Base-by-base conservation (phyloP, 2,113 vertebrate species). In the Chlorocebus sabaeus region DNA sequence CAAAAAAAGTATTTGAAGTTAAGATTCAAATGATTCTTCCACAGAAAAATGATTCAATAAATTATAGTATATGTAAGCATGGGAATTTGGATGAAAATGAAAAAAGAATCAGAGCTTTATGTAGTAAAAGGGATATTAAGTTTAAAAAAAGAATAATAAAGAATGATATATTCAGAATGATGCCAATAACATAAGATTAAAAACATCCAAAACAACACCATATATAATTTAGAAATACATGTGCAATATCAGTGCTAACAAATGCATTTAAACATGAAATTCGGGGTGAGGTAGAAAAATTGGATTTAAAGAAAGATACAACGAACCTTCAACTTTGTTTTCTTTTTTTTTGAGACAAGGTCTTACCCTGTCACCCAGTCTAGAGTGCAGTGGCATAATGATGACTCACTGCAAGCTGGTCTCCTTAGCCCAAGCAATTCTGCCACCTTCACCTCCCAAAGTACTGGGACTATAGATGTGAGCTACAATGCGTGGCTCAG, bases 241-340 rank as follows among this genome's bases (percentile, higher is more conserved):
- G 8, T 13, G 3, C 1, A n/a, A 18, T 70, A 55, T 68, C 9
- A 48, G 16, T 85, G 64, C 23, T 48, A 91, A 79, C 6, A 85
- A 96, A 67, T 40, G 10, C 59, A 93, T 93, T 81, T 96, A 59
- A 89, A 85, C 59, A 72, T 35, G 30, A 72, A 90, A 90, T 64
- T 75, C 50, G 18, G 3, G 7, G 48, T 87, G 8, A 83, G 5
- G 38, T 2, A 48, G 23, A 5, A 67, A 22, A 12, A 25, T 8
- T 12, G 23, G 9, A 94, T 40, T 35, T 35, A 9, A 5, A 83
- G 61, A 57, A 23, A 7, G 40, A 38, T 5, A 57, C 13, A 35
- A 4, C 18, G 7, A 13, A 2, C 6, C 17, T 79, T 80, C 5
- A n/a, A 30, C 9, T 67, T 40, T 40, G 11, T 20, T 72, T 72